Evolutionary conservation across 2,888 invertebrate genomes (phyloP), one percentile per base, ranked within the genome.

Genomic region (Orthonychiurus folsomi): DNA sequence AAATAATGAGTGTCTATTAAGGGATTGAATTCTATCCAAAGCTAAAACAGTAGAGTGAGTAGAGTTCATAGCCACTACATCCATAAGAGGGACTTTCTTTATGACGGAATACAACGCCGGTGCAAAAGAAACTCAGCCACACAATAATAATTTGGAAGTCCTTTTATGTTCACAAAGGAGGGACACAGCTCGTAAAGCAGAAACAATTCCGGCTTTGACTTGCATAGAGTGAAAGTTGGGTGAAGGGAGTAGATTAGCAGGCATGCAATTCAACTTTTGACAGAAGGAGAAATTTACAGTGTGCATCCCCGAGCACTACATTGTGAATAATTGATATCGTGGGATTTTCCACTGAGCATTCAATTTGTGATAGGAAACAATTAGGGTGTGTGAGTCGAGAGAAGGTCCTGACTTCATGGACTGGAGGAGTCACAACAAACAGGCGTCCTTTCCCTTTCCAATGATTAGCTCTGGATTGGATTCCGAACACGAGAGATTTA

Each of bases 281-380:
- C 37, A 37, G 37, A 37, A 5, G n/a, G n/a, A n/a, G 37, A 37
- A 37, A 37, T 37, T 37, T 37, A 37, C 37, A 37, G 37, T 37
- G 37, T 37, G 37, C 37, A 15, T 37, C 15, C 15, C n/a, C 37
- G 37, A 15, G 37, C 37, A 9, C 37, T 37, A 5, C 37, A 37
- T 37, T 37, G 37, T 61, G 61, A 61, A 61, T 61, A 61, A 61
- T 61, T 61, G 56, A 61, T 61, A 50, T 9, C 50, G 3, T 50
- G 61, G 61, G 61, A 61, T 56, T 56, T 61, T 50, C 56, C 61
- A 37, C 55, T 50, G 50, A 56, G 61, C 55, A 50, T 61, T 61
- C 61, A 61, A 61, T 61, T 61, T 61, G 56, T 60, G 55, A 27
- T 50, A 50, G 50, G 50, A 48, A 61, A 56, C 61, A 61, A 61